phyloP scores from a whole-genome alignment of 2,797 vertebrate species.

The Remorina albescens region DNA sequence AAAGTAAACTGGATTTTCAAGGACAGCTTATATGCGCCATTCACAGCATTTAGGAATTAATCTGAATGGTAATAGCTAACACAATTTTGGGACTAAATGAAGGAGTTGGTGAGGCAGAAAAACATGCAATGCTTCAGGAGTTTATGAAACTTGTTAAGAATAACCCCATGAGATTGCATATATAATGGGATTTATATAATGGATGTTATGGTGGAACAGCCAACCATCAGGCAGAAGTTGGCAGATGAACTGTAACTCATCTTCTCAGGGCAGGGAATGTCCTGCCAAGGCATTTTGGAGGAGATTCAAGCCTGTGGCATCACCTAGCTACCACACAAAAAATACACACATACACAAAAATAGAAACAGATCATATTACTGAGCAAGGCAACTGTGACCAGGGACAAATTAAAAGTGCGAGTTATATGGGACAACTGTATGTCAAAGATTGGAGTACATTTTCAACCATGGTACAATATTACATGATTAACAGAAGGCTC shows the following conservation, averaged over 20 bases:
- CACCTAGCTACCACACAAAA: slow-evolving; percentile 7
- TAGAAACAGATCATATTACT: slow-evolving; percentile 29
- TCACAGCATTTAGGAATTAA: not conserved
- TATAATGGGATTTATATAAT: slow-evolving; percentile 6
- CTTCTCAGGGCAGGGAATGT: slow-evolving; percentile 21
- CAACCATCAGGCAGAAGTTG: slow-evolving; percentile 16
- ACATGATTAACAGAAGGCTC: not conserved
- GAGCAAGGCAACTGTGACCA: slow-evolving; percentile 23
- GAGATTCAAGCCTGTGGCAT: slow-evolving; percentile 37
- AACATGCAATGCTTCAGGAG: not conserved
- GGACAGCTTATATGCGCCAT: not conserved
- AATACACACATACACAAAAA: slow-evolving; percentile 24
- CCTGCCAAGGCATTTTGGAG: slow-evolving; percentile 46
- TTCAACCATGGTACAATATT: not conserved
- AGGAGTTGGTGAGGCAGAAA: slow-evolving; percentile 9
- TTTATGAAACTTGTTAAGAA: slow-evolving; percentile 5
- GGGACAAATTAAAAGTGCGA: slow-evolving; percentile 41
- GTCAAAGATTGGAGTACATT: not conserved
- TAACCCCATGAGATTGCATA: slow-evolving; percentile 8
- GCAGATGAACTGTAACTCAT: slow-evolving; percentile 15
- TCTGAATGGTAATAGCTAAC: not conserved
- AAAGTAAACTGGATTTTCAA: slow-evolving; percentile 10
- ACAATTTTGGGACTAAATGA: not conserved
- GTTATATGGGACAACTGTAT: slow-evolving; percentile 13
- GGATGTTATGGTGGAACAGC: not conserved